Conservation (phyloP, 2,113 vertebrate genomes). For the Clupea harengus region DNA sequence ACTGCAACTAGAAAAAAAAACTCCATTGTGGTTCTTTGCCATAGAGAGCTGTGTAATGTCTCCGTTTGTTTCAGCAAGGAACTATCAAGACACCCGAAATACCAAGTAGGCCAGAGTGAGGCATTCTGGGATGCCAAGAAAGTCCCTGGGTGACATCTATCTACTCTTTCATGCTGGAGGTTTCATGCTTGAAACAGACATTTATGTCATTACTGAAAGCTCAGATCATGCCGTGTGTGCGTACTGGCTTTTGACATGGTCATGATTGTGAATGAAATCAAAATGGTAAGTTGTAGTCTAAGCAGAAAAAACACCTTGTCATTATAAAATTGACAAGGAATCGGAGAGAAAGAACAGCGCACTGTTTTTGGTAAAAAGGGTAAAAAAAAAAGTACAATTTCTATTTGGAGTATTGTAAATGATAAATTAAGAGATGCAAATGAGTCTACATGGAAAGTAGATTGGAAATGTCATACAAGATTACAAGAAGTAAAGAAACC, state of each 20-base stretch:
- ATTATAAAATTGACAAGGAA: neutral
- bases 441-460: neutral
- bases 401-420: neutral
- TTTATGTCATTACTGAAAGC: slow-evolving; percentile 19
- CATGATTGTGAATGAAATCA: neutral
- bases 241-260: neutral
- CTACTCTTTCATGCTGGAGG: slow-evolving; percentile 34
- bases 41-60: slow-evolving; percentile 22
- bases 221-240: neutral
- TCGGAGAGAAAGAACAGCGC: neutral
- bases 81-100: slow-evolving; percentile 65
- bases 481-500: too few species aligned
- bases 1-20: neutral
- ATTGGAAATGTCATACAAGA: too few species aligned
- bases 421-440: neutral
- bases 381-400: too few species aligned
- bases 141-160: slow-evolving; percentile 66
- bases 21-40: neutral
- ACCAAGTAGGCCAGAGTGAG: slow-evolving; percentile 74
- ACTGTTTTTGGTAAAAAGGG: neutral
- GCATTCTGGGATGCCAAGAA: slow-evolving; percentile 73
- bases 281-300: neutral
- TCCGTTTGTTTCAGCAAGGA: slow-evolving; percentile 42
- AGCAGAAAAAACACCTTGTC: neutral
- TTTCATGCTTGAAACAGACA: slow-evolving; percentile 30